Evolutionary conservation across 2,113 vertebrate genomes (phyloP).

Genomic region (Vireo altiloquus): DNA sequence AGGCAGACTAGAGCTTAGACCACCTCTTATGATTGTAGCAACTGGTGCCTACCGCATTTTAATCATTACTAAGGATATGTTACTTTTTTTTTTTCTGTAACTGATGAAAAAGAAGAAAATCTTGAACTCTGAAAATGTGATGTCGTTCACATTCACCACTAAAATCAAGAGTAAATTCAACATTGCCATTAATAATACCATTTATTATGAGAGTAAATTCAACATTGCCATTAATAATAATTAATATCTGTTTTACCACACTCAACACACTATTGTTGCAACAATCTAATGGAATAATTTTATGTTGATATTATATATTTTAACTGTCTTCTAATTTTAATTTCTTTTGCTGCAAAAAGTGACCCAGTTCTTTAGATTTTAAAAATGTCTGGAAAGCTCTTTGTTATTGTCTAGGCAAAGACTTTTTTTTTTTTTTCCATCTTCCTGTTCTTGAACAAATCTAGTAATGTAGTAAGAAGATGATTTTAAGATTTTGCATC

Average conservation of each 20-base stretch:
- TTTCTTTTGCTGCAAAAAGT: not conserved
- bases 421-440: not conserved
- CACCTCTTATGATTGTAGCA: not conserved
- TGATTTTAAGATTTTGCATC: not conserved
- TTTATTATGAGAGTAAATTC: not conserved
- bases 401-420: not conserved
- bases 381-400: not conserved
- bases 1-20: not conserved
- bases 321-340: not conserved
- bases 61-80: not conserved
- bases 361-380: not conserved
- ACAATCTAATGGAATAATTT: not conserved
- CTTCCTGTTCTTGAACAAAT: constrained; percentile 24
- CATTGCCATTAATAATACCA: not conserved
- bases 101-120: not conserved
- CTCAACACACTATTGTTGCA: not conserved
- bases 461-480: not conserved
- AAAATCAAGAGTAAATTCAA: not conserved
- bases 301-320: not conserved
- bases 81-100: not conserved
- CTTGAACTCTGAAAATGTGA: not conserved
- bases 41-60: not conserved
- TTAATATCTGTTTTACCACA: not conserved
- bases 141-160: not conserved
- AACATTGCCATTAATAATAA: not conserved